Percentiles rank a stretch among this genome's conserved stretches.
Evolutionary conservation across 2,797 vertebrate species (phyloP).

Genomic region (Gadopsis marmoratus): DNA sequence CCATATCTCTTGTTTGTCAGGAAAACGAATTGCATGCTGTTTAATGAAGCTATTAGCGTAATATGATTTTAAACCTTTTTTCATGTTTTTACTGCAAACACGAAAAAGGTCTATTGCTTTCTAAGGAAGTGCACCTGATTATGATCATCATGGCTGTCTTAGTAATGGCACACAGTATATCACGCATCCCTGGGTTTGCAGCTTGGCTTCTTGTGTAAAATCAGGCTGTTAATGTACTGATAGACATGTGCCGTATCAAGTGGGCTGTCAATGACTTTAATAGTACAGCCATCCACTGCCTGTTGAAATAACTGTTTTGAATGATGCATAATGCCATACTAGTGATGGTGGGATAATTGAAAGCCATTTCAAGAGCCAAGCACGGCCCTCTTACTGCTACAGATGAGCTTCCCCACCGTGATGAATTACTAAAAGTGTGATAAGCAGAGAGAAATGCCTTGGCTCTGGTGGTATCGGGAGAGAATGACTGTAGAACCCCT

Average conservation of each 20-base stretch:
- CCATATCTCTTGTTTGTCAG: conserved; percentile 37
- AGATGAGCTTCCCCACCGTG: conserved; percentile 61
- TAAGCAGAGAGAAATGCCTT: conserved; percentile 36
- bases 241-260: conserved; percentile 7
- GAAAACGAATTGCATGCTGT: conserved; percentile 66
- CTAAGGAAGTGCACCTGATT: conserved; percentile 44
- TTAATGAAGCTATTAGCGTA: conserved; percentile 65
- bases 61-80: no score
- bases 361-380: conserved; percentile 48
- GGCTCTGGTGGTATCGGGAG: conserved; percentile 29
- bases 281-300: conserved; percentile 31
- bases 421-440: conserved; percentile 57
- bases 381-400: conserved; percentile 42
- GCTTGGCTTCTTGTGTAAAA: conserved; percentile 5
- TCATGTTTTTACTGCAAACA: conserved; percentile 48
- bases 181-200: conserved; percentile 10
- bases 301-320: conserved; percentile 28
- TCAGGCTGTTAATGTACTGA: background rate
- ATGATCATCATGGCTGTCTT: conserved; percentile 19
- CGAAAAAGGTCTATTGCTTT: conserved; percentile 14
- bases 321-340: conserved; percentile 24
- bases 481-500: conserved; percentile 45
- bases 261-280: conserved; percentile 27
- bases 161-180: conserved; percentile 33
- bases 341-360: conserved; percentile 56